Base-by-base conservation (phyloP, 2,113 vertebrate genomes). In the Saccopteryx leptura region DNA sequence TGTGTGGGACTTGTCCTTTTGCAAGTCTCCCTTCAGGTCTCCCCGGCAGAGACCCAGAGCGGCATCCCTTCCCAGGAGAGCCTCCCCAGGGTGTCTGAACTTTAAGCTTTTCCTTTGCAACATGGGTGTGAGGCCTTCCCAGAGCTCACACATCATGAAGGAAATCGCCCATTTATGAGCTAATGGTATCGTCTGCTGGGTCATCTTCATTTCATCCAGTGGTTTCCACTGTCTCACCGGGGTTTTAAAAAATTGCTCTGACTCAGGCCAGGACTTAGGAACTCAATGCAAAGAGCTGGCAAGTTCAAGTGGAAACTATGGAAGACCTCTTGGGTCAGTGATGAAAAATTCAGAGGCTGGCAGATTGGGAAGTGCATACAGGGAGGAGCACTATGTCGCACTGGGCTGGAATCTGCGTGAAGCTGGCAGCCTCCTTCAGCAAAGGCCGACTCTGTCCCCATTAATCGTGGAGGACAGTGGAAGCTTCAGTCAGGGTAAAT, bases 181-280 rank as follows among this genome's bases (percentile, higher is more conserved):
- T 4, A 0, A 1, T 2, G 7, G 19, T 1, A 9, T 33, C 31
- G 23, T 3, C 50, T 2, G 0, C 2, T 2, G 7, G 0, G 0
- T 13, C 39, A 2, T 0, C 23, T 14, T 48, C 13, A 0, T 58
- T 1, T 26, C 28, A 14, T 1, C 11, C 14, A 4, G 31, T 9
- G 5, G 12, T 12, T 63, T 50, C 19, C 46, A 50, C 54, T 71
- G 0, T n/a, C 15, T 17, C 3, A 5, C 5, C 8, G 75, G 71
- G 56, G 39, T n/a, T 17, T 66, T 4, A 61, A 52, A 1, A 48
- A 71, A 6, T 5, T 5, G 24, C 52, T 23, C 50, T 21, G 28
- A 13, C 39, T 23, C 24, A 24, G 65, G 31, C 4, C 0, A 1
- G 10, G 60, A n/a, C n/a, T 72, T 6, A 2, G 68, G 65, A 63